Conservation (phyloP, 2,797 vertebrate species). For the Rachycentron canadum region DNA sequence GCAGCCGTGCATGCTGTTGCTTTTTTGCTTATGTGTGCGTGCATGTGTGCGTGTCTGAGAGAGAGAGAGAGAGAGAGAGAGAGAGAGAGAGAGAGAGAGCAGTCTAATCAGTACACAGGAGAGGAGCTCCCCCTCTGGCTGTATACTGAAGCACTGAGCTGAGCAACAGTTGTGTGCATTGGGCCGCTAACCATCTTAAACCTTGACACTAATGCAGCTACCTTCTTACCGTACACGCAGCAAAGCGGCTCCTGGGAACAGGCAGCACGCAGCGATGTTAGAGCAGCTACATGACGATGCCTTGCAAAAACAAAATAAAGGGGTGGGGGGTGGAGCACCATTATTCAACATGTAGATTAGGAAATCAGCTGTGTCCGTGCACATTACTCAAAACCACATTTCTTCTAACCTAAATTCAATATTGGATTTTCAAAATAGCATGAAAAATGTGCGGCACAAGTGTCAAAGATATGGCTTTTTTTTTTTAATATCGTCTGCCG, state of each 20-base stretch:
- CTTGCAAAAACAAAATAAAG: conserved; percentile 28
- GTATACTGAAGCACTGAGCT: conserved; percentile 60
- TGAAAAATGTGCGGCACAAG: conserved; percentile 39
- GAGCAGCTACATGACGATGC: conserved; percentile 11
- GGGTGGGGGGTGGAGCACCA: not conserved
- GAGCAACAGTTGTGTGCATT: conserved; percentile 74
- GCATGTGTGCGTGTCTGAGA: not conserved
- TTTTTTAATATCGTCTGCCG: conserved; percentile 65
- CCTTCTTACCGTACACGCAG: conserved; percentile 43
- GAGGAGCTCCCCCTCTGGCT: conserved; percentile 76
- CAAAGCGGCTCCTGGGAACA: conserved; percentile 35
- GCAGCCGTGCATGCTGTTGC: conserved; percentile 9
- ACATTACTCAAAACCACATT: conserved; percentile 63
- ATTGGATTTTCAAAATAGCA: conserved; percentile 54
- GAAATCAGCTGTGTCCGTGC: conserved; percentile 58
- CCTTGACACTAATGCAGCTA: conserved; percentile 58
- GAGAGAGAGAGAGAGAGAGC: not conserved
- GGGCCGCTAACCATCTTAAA: conserved; percentile 59
- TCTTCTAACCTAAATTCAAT: conserved; percentile 65
- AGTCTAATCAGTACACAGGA: conserved; percentile 63
- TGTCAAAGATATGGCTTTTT: conserved; percentile 56
- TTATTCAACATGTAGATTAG: conserved; percentile 47
- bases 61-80: not conserved
- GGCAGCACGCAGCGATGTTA: conserved; percentile 33
- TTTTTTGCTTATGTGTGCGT: conserved; percentile 25